Conservation (phyloP, 2,888 invertebrate genomes). For the Lasioglossum pauxillum region DNA sequence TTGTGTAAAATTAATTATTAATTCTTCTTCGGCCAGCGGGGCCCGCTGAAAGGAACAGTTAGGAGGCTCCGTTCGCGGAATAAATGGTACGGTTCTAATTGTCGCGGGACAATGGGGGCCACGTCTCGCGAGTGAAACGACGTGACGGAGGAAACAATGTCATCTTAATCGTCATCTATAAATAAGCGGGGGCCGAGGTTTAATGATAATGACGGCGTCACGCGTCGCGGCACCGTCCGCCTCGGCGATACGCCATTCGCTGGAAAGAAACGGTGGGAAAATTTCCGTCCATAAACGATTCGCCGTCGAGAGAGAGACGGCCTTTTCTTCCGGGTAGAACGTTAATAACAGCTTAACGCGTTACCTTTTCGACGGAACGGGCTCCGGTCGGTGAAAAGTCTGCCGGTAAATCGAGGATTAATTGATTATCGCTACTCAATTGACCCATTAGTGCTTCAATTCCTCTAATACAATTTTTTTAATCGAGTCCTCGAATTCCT, state of each 20-base stretch:
- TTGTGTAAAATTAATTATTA: conserved; percentile 62
- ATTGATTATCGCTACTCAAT: neutral
- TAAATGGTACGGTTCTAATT: conserved; percentile 61
- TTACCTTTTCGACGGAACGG: neutral
- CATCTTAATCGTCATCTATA: conserved; percentile 60
- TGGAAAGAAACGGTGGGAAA: conserved; percentile 40
- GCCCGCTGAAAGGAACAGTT: conserved; percentile 50
- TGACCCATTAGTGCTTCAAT: neutral
- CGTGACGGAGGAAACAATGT: conserved; percentile 54
- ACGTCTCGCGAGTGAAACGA: conserved; percentile 44
- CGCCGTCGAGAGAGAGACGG: neutral
- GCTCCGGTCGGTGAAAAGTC: neutral
- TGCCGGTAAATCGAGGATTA: neutral
- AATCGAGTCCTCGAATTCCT: neutral
- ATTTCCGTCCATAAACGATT: conserved; percentile 9
- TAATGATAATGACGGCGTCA: conserved; percentile 51
- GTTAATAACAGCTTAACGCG: conserved; percentile 17
- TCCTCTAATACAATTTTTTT: neutral
- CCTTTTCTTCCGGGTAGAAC: neutral
- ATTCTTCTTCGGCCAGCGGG: conserved; percentile 42
- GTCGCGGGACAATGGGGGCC: conserved; percentile 50
- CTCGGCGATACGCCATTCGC: conserved; percentile 24
- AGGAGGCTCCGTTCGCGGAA: conserved; percentile 59
- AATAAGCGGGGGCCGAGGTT: conserved; percentile 50
- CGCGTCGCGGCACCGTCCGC: conserved; percentile 7